Evolutionary conservation across 2,888 invertebrate genomes (phyloP).

Genomic region (Tillus elongatus): DNA sequence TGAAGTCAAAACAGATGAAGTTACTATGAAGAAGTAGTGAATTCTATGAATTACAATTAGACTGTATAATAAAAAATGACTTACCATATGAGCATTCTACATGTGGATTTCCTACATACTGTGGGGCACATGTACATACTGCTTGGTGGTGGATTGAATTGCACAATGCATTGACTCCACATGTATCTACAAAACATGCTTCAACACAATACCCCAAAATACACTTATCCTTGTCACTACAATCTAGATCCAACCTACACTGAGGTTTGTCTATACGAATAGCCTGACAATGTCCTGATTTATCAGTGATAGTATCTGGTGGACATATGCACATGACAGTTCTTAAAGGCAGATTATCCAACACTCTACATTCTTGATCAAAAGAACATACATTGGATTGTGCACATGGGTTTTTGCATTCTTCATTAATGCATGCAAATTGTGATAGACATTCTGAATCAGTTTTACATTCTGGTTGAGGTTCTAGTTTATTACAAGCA

Average conservation of each 20-base stretch:
- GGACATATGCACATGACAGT: constrained; percentile 84
- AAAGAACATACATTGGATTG: constrained; percentile 62
- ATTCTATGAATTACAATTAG: constrained; percentile 5
- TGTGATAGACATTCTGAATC: constrained; percentile 70
- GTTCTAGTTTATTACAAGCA: constrained; percentile 45
- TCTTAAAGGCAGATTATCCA: constrained; percentile 69
- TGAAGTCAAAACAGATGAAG: too few species aligned
- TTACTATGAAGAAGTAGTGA: too few species aligned
- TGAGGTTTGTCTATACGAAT: constrained; percentile 43
- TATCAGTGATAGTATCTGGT: constrained; percentile 66
- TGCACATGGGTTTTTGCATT: constrained; percentile 70
- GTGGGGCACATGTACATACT: constrained; percentile 68
- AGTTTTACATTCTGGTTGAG: constrained; percentile 55
- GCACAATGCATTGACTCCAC: constrained; percentile 78
- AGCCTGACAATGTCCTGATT: constrained; percentile 59
- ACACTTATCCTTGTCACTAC: constrained; percentile 64
- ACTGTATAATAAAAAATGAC: too few species aligned
- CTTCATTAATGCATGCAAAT: constrained; percentile 66
- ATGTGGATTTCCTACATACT: constrained; percentile 70
- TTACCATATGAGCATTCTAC: constrained; percentile 57
- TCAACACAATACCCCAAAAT: constrained; percentile 66
- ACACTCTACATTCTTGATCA: constrained; percentile 70
- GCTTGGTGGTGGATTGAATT: constrained; percentile 66
- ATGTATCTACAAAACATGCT: constrained; percentile 67
- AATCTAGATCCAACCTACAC: constrained; percentile 67